Base-by-base conservation (phyloP, 2,888 invertebrate genomes). In the Autographa gamma region DNA sequence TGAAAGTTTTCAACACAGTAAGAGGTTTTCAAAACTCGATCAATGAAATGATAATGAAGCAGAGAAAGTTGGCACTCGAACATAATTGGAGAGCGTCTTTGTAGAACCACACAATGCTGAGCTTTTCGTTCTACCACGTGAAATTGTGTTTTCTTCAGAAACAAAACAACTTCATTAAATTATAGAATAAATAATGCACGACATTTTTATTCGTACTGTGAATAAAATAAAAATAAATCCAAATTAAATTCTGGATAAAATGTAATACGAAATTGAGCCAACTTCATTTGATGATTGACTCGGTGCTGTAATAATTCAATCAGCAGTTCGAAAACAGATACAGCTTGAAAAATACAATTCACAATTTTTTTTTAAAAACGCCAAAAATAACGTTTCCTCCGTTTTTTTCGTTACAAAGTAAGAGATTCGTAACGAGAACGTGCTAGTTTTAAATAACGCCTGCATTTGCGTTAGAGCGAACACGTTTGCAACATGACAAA, bases 21-120 rank as follows among this genome's bases (percentile, higher is more conserved):
- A 63, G 73, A 83, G 73, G 71, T 73, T 79, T 72, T 73, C 61
- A 71, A 72, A 67, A 74, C 71, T 76, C 73, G 71, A 82, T 84
- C 80, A 82, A 80, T 81, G 75, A 70, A 84, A 82, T 74, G 68
- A 77, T 84, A 83, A 78, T 80, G 76, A 83, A 85, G 58, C 71
- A 62, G 66, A 71, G 60, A 73, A 85, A 85, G 74, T 80, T 78
- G 70, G 67, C 71, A 73, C 83, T 82, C 69, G 69, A 76, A 63
- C 43, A 73, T 85, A 83, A 83, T 83, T 85, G 85, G 79, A 83
- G 82, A 70, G 83, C 78, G 71, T 83, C 83, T 80, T 82, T 80
- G 85, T 75, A 59, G 70, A 63, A 70, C 63, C 70, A 71, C 73
- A 84, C 74, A 76, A 77, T 74, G 80, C 71, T 82, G 80, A 78